phyloP scores from a whole-genome alignment of 2,113 vertebrate species.

The Ancistrus triradiatus region DNA sequence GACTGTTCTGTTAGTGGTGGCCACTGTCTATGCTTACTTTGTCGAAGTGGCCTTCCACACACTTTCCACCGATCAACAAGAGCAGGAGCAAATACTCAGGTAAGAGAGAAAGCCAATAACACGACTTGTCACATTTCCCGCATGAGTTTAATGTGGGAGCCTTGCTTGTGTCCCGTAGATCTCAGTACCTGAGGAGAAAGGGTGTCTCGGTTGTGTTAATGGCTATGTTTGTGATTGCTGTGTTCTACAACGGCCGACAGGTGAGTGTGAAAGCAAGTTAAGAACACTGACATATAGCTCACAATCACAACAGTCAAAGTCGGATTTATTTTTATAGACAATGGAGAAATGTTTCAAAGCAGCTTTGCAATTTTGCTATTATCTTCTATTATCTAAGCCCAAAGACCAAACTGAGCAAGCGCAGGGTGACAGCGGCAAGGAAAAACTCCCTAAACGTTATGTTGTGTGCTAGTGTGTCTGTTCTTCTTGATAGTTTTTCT shows the following conservation, averaged over 20 bases:
- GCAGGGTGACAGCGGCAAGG: too few species aligned
- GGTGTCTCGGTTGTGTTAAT: conserved; percentile 86
- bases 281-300: not conserved
- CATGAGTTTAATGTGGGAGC: not conserved
- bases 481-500: too few species aligned
- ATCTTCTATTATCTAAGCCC: too few species aligned
- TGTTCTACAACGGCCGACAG: conserved; percentile 94
- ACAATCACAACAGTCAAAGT: not conserved
- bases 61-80: conserved; percentile 25
- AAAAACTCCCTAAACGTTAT: too few species aligned
- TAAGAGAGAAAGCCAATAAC: not conserved
- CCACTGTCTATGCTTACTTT: conserved; percentile 81
- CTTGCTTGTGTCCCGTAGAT: conserved; percentile 54
- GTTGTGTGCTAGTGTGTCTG: too few species aligned
- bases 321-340: too few species aligned
- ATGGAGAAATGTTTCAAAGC: too few species aligned
- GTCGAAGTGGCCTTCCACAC: conserved; percentile 82
- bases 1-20: conserved; percentile 83
- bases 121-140: too few species aligned
- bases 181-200: conserved; percentile 86
- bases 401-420: too few species aligned
- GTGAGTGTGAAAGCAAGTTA: conserved; percentile 58
- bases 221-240: conserved; percentile 87
- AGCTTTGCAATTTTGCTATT: too few species aligned
- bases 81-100: conserved; percentile 30